A percentile compares a stretch with the other conserved stretches of the same genome.
Evolutionary conservation across 2,797 vertebrate species (phyloP).

Genomic region (Rhinatrema bivittatum): DNA sequence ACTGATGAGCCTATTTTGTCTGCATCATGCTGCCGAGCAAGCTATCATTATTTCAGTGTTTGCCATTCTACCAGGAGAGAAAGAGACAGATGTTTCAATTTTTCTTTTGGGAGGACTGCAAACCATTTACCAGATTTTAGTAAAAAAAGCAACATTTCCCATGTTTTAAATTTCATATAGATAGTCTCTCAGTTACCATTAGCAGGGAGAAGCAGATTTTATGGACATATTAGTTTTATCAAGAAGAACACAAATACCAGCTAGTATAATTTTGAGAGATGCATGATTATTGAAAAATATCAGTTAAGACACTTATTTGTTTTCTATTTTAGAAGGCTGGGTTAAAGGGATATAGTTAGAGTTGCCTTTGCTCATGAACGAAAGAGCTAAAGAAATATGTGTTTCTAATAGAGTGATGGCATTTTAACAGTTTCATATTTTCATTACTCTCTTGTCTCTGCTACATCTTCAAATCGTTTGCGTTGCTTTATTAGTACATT

Average conservation of each 20-base stretch:
- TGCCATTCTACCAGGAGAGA: conserved; percentile 10
- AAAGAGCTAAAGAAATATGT: no score
- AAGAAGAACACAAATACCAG: no score
- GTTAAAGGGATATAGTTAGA: not conserved
- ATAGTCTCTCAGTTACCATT: conserved; percentile 23
- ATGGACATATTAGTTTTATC: conserved; percentile 17
- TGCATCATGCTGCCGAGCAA: not conserved
- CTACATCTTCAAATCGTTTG: no score
- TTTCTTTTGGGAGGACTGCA: conserved; percentile 34
- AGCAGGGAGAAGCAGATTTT: conserved; percentile 16
- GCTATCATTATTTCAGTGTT: conserved; percentile 3
- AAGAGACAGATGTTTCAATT: conserved; percentile 40
- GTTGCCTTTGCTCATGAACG: conserved; percentile 12
- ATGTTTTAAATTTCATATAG: conserved; percentile 29
- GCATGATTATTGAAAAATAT: conserved; percentile 17
- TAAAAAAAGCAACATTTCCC: conserved; percentile 15
- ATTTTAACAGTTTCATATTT: no score
- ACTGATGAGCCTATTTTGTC: conserved; percentile 21
- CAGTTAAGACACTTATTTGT: no score
- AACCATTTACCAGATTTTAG: conserved; percentile 34
- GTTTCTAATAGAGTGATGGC: no score
- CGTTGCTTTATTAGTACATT: no score
- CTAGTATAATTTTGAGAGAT: conserved; percentile 6
- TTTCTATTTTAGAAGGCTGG: conserved; percentile 9
- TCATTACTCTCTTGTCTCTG: no score